Evolutionary conservation across 1,140 invertebrate species (phyloP), one percentile per base, ranked within the genome.

Genomic region (Diprion similis): DNA sequence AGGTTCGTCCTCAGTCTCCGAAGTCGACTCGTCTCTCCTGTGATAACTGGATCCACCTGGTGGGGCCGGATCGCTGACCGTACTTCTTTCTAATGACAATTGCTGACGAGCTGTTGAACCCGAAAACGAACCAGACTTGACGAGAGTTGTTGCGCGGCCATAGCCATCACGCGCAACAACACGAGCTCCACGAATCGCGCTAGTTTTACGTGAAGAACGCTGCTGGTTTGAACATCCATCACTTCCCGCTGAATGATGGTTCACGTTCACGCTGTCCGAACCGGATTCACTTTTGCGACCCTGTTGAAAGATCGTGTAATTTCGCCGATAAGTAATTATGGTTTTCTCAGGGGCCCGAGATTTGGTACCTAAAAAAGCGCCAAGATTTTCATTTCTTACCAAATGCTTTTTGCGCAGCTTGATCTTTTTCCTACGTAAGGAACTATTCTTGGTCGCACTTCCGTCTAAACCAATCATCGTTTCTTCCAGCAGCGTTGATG

Each of bases 81-180:
- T 90, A 72, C 89, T 90, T 74, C 89, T 86, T 73, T 93, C 91
- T 46, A 86, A 89, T 17, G 79, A 76, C 11, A 84, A 76, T 46
- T 89, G 89, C 73, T 89, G 90, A n/a, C 88, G 88, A 71, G 87
- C 88, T 37, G 88, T 83, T 80, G 88, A 85, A 11, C 91, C 92
- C 59, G 92, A 92, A 82, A 94, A 93, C 10, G 92, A 92, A 18
- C 90, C 90, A 0, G 92, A 92, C 82, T 93, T 93, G 7, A 92
- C 90, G n/a, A 93, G 83, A 46, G 79, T 84, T 70, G 83, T 83
- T 24, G 81, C 70, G 73, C 79, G 78, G 72, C 82, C 76, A 67
- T 80, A 77, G 70, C 76, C 78, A 46, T 82, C 80, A 9, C 77
- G 75, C 71, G 79, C 70, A 37, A 81, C 68, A 66, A 79, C 70